Conservation (phyloP, 1,140 invertebrate species). For the Steinernema feltiae region DNA sequence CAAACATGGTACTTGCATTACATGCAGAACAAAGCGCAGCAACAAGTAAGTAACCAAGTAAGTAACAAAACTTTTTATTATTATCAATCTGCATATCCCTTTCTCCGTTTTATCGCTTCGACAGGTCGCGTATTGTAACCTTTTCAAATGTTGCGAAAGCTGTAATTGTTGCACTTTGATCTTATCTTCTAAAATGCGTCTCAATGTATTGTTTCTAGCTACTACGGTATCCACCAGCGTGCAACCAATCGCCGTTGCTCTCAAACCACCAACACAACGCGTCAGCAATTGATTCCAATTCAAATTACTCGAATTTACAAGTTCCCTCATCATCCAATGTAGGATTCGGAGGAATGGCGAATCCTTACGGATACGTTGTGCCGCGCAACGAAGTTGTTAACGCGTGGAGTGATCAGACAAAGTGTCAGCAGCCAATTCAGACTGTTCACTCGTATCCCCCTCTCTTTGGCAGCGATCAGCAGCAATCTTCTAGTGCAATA, state of each 20-base stretch:
- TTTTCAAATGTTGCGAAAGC: too few species aligned
- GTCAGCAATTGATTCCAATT: neutral
- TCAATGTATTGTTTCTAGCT: neutral
- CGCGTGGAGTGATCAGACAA: neutral
- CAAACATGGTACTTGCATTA: neutral
- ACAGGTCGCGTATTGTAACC: too few species aligned
- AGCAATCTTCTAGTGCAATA: neutral
- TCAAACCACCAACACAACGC: neutral
- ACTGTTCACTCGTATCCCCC: neutral
- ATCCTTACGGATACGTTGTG: neutral
- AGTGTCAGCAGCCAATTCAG: neutral
- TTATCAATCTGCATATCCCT: too few species aligned
- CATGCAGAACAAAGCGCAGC: conserved; percentile 13
- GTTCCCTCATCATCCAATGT: neutral
- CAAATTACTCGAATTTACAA: neutral
- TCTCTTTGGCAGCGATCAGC: neutral
- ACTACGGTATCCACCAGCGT: neutral
- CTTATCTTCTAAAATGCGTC: neutral
- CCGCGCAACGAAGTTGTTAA: neutral
- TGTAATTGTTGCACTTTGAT: too few species aligned
- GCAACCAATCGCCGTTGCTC: neutral
- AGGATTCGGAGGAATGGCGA: neutral
- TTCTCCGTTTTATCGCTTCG: too few species aligned
- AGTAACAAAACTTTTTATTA: too few species aligned
- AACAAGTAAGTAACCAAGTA: conserved; percentile 7